Base-by-base conservation (phyloP, 2,113 vertebrate species). In the Eubucco bourcierii region DNA sequence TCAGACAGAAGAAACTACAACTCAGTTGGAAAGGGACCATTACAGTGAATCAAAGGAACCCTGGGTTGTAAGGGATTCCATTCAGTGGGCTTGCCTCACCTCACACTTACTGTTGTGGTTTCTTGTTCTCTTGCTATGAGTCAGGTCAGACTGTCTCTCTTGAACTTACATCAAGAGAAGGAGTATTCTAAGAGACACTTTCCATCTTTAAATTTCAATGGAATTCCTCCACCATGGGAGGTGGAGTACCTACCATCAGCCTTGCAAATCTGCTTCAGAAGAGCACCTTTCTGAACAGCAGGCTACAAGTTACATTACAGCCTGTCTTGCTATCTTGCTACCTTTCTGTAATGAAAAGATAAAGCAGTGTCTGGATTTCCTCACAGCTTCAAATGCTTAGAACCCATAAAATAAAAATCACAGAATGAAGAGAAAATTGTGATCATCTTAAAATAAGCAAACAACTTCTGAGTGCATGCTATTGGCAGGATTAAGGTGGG, bases 41-140 rank as follows among this genome's bases (percentile, higher is more conserved):
- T 12, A 46, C 47, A 60, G 21, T 27, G 23, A 72, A 53, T 7
- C 56, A 12, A 29, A 61, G 24, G 5, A 66, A 7, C 13, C 9
- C 6, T 73, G 23, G 1, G 71, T 84, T 67, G 56, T 34, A 58
- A 2, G 4, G 41, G 41, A 50, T 15, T 34, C n/a, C 15, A 18
- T 79, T 71, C n/a, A 59, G 24, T 20, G 67, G 18, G 23, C 46
- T 24, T 60, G 34, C 27, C 28, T 84, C 56, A 34, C 6, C 7
- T 4, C 52, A 25, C n/a, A 12, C 31, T 15, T 0, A 0, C 8
- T 33, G 7, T 24, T 60, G 23, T 0, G 1, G 34, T 24, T 33
- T 47, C 11, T 17, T 46, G 10, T 31, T 33, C 29, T 39, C 46
- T 12, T 67, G 6, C 39, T 60, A 20, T 19, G 17, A 82, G 7